Conservation (phyloP, 2,888 invertebrate species). For the Tenthredo mesomela region DNA sequence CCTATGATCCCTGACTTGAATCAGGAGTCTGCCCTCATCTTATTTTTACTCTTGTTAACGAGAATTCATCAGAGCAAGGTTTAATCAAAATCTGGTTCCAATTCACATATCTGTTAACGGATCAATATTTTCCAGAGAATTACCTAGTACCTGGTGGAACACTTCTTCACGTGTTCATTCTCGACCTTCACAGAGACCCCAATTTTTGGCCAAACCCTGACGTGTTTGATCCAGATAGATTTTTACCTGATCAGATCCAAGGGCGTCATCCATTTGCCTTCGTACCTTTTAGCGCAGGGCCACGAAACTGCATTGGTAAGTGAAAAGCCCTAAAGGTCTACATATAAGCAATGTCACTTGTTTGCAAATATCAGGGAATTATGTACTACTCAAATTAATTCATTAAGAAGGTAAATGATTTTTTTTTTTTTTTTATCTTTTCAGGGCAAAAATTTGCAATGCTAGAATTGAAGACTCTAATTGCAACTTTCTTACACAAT, state of each 20-base stretch:
- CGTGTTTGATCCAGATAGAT: conserved; percentile 84
- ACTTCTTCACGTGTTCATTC: conserved; percentile 81
- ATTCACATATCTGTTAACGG: no score
- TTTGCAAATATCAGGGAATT: no score
- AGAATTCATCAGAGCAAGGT: no score
- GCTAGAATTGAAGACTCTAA: conserved; percentile 67
- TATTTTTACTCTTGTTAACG: no score
- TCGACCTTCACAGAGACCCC: conserved; percentile 83
- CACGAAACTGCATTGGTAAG: conserved; percentile 85
- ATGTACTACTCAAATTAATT: no score
- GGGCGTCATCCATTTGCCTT: conserved; percentile 83
- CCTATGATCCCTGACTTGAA: no score
- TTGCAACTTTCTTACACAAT: conserved; percentile 63
- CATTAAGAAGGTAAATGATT: no score
- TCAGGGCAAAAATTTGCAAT: conserved; percentile 67
- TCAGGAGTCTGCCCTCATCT: no score
- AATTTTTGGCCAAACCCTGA: conserved; percentile 83
- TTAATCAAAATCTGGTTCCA: no score
- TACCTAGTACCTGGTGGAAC: conserved; percentile 79
- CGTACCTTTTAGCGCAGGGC: conserved; percentile 85
- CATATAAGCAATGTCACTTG: no score
- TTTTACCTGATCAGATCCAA: conserved; percentile 79
- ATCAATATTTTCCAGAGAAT: conserved; percentile 78
- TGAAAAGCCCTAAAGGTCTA: background rate
- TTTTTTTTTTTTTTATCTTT: background rate